phyloP scores from a whole-genome alignment of 2,113 vertebrate species.

The Antigone vipio region DNA sequence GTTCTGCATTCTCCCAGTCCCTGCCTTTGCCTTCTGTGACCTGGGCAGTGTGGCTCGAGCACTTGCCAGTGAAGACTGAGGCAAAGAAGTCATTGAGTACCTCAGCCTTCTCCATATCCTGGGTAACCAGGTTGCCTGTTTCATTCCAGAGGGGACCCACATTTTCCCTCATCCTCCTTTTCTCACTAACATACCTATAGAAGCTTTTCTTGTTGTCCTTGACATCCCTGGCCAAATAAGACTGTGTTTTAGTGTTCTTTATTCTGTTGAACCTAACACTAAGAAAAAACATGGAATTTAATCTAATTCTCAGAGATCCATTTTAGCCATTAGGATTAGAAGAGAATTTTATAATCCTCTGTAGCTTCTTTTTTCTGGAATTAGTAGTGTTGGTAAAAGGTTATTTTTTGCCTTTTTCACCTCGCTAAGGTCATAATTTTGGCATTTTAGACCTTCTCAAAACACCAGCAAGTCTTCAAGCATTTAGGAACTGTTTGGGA shows the following conservation, averaged over 20 bases:
- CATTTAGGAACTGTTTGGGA: background rate
- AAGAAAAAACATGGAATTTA: background rate
- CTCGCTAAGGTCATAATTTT: background rate
- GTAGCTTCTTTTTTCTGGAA: background rate
- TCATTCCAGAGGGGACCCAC: too few relatives aligned
- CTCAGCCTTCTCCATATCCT: too few relatives aligned
- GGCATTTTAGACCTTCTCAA: background rate
- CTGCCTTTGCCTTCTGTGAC: too few relatives aligned
- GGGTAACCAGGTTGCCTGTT: too few relatives aligned
- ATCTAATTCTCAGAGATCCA: background rate
- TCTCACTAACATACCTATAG: too few relatives aligned
- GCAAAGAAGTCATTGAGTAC: too few relatives aligned
- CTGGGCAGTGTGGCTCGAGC: too few relatives aligned
- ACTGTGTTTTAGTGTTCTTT: background rate
- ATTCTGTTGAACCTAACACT: background rate
- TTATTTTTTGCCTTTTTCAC: background rate
- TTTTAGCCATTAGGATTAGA: background rate
- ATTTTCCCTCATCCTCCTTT: too few relatives aligned
- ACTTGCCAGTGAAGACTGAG: too few relatives aligned
- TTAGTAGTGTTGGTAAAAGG: background rate
- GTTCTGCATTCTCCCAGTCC: too few relatives aligned
- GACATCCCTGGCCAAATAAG: too few relatives aligned
- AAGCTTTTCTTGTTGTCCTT: too few relatives aligned
- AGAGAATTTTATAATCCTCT: background rate
- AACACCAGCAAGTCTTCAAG: background rate